Conservation (phyloP, 1,140 invertebrate genomes). For the Drosophila pseudoananassae region DNA sequence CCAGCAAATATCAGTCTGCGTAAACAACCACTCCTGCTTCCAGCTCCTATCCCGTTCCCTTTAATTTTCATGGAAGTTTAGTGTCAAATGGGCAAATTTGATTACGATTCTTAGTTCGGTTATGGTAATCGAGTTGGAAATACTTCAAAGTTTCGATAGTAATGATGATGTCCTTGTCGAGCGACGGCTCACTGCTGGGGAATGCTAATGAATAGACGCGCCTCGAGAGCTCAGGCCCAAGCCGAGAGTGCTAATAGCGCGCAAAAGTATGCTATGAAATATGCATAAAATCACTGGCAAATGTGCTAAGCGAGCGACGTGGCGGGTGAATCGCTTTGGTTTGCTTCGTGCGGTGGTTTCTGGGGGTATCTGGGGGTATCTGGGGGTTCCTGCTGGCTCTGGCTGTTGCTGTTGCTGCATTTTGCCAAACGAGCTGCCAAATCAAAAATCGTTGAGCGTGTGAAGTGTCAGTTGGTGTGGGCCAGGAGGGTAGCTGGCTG, state of each 20-base stretch:
- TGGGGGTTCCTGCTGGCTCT: not conserved
- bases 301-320: conserved; percentile 46
- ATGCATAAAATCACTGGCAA: conserved; percentile 69
- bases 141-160: conserved; percentile 74
- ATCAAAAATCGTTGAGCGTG: conserved; percentile 70
- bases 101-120: conserved; percentile 76
- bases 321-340: conserved; percentile 20
- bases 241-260: conserved; percentile 29
- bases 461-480: conserved; percentile 51
- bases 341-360: too few species aligned
- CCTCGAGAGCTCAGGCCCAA: conserved; percentile 25
- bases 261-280: conserved; percentile 63
- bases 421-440: conserved; percentile 74
- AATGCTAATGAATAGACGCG: conserved; percentile 21
- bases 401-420: conserved; percentile 25
- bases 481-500: not conserved
- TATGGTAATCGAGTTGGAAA: conserved; percentile 78
- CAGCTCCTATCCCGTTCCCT: not conserved
- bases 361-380: too few species aligned
- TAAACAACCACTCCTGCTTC: conserved; percentile 7
- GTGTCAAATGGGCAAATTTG: conserved; percentile 79
- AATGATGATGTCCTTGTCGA: conserved; percentile 25
- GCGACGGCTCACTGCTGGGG: conserved; percentile 13
- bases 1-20: conserved; percentile 20
- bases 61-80: conserved; percentile 55